Conservation (phyloP, 2,113 vertebrate species). For the Chascanopsetta lugubris region DNA sequence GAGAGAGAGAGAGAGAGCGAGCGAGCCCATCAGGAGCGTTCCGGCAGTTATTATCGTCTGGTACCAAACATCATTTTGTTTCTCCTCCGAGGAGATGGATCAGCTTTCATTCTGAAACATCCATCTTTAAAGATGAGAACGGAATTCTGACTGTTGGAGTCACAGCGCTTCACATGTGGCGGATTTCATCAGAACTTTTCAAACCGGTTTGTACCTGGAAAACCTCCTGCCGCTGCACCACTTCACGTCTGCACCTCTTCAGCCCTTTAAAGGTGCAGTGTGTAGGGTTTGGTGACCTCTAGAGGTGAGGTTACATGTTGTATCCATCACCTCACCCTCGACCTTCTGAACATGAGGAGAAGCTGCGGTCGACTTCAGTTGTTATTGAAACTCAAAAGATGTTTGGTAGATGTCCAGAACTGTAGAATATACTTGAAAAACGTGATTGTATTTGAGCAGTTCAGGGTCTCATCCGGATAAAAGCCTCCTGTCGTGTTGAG, state of each 20-base stretch:
- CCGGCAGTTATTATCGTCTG: conserved; percentile 21
- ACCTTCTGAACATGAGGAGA: too few species aligned
- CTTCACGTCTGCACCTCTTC: not conserved
- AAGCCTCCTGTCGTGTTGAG: too few species aligned
- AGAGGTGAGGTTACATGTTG: too few species aligned
- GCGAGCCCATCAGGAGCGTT: conserved; percentile 35
- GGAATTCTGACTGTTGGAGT: not conserved
- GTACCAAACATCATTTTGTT: conserved; percentile 21
- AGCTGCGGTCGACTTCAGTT: too few species aligned
- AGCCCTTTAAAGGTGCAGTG: too few species aligned
- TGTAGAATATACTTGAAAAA: too few species aligned
- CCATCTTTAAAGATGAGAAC: not conserved
- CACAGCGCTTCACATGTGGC: not conserved
- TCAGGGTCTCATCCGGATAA: too few species aligned
- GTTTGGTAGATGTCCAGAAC: too few species aligned
- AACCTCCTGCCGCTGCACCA: not conserved
- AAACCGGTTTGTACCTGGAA: not conserved
- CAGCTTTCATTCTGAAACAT: not conserved
- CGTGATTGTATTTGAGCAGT: too few species aligned
- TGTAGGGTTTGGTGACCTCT: too few species aligned
- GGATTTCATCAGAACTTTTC: not conserved
- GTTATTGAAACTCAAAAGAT: too few species aligned
- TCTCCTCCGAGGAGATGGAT: not conserved
- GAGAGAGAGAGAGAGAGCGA: not conserved
- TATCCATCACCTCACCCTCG: too few species aligned